These are phyloP conservation scores for Orthonevra nobilis DNA, from an alignment of 2,888 invertebrate genomes.

Conservation along the genomic window DNA sequence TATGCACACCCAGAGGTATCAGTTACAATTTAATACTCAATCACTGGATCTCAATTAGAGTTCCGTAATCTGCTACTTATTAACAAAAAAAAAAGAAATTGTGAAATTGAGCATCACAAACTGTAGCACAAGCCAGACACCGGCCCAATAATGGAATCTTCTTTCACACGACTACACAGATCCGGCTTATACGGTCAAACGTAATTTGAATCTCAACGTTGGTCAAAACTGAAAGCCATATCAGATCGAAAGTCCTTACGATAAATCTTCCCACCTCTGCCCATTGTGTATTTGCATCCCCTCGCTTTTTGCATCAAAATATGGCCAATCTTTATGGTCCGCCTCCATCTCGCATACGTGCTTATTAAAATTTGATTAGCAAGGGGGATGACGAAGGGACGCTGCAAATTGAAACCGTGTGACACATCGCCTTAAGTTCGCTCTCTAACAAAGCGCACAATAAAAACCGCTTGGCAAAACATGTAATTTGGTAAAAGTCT, in stretches of 20 bases:
- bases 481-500: conserved; percentile 50
- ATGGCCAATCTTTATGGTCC: conserved; percentile 44
- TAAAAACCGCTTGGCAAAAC: conserved; percentile 43
- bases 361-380: conserved; percentile 66
- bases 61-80: not conserved
- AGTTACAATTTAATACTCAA: conserved; percentile 58
- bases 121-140: not conserved
- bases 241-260: conserved; percentile 11
- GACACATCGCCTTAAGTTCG: not conserved
- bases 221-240: conserved; percentile 26
- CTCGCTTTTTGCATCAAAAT: not conserved
- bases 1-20: conserved; percentile 40
- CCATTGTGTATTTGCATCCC: not conserved
- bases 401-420: conserved; percentile 60
- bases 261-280: conserved; percentile 24
- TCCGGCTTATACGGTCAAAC: conserved; percentile 64
- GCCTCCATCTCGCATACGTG: conserved; percentile 29
- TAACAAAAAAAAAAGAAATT: not conserved
- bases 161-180: conserved; percentile 67
- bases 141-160: conserved; percentile 37
- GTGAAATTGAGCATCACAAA: too few relatives aligned
- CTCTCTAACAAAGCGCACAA: conserved; percentile 23
- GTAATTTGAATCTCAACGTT: conserved; percentile 39
- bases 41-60: conserved; percentile 56
- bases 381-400: conserved; percentile 27